These are phyloP conservation scores for Lagocephalus sceleratus DNA, from an alignment of 2,797 vertebrate genomes.

Conservation along the genomic window DNA sequence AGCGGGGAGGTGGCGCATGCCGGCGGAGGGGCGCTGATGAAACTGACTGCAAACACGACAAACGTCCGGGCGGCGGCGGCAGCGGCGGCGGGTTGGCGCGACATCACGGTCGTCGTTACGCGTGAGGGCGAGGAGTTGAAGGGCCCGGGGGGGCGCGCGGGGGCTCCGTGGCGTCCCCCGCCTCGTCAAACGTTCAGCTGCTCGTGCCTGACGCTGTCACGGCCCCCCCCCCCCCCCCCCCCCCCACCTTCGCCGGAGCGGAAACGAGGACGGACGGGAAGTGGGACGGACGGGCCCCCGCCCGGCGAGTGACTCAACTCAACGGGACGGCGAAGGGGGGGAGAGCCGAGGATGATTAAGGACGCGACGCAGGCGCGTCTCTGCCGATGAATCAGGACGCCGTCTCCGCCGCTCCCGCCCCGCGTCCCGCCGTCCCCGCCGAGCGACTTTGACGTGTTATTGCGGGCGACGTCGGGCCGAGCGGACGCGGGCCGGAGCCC, in stretches of 20 bases:
- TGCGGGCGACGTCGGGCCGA: conserved; percentile 16
- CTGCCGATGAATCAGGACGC: conserved; percentile 69
- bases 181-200: conserved; percentile 55
- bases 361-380: conserved; percentile 62
- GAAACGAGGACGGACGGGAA: conserved; percentile 38
- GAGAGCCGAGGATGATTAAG: conserved; percentile 63
- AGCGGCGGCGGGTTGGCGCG: no score
- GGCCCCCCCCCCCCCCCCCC: no score
- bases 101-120: no score
- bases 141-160: no score
- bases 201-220: conserved; percentile 13
- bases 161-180: conserved; percentile 28
- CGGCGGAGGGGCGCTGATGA: conserved; percentile 37
- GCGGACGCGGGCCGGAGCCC: conserved; percentile 6
- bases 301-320: conserved; percentile 43
- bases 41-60: conserved; percentile 50
- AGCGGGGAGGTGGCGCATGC: conserved; percentile 17
- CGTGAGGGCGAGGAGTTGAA: no score
- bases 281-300: no score
- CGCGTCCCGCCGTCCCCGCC: conserved; percentile 32
- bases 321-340: conserved; percentile 44
- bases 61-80: no score
- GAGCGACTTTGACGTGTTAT: conserved; percentile 44
- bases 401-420: conserved; percentile 16
- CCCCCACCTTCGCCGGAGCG: conserved; percentile 18